phyloP scores from a whole-genome alignment of 2,797 vertebrate species.

The Mus caroli region DNA sequence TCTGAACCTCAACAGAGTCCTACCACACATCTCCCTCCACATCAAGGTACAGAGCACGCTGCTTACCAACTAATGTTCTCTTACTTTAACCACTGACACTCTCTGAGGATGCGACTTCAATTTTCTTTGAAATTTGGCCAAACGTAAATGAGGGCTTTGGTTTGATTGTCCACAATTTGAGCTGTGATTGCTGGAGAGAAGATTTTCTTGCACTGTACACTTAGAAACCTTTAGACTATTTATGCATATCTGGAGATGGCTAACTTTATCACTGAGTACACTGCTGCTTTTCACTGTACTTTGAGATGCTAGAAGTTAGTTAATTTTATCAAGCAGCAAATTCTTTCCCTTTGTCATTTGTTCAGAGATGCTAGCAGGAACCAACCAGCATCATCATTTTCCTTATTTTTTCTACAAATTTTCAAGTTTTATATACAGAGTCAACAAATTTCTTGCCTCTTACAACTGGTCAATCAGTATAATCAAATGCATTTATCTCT shows the following conservation, averaged over 20 bases:
- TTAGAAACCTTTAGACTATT: background rate
- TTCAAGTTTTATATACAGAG: background rate
- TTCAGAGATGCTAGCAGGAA: background rate
- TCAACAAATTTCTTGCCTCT: background rate
- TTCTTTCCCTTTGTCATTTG: background rate
- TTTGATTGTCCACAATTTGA: background rate
- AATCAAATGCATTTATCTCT: background rate
- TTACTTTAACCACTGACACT: background rate
- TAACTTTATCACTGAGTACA: background rate
- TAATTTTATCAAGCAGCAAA: background rate
- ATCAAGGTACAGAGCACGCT: background rate
- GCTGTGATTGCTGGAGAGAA: background rate
- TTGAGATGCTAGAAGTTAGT: background rate
- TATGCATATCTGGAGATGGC: background rate
- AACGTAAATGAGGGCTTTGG: background rate
- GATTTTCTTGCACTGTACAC: background rate
- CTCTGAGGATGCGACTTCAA: background rate
- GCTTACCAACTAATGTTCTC: background rate
- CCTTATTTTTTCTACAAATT: background rate
- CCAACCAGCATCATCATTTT: background rate
- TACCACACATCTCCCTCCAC: background rate
- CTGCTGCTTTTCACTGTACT: background rate
- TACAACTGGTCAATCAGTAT: background rate
- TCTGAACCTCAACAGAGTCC: background rate
- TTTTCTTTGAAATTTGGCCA: background rate